Evolutionary conservation across 2,797 vertebrate genomes (phyloP).

Genomic region (Coreius guichenoti): DNA sequence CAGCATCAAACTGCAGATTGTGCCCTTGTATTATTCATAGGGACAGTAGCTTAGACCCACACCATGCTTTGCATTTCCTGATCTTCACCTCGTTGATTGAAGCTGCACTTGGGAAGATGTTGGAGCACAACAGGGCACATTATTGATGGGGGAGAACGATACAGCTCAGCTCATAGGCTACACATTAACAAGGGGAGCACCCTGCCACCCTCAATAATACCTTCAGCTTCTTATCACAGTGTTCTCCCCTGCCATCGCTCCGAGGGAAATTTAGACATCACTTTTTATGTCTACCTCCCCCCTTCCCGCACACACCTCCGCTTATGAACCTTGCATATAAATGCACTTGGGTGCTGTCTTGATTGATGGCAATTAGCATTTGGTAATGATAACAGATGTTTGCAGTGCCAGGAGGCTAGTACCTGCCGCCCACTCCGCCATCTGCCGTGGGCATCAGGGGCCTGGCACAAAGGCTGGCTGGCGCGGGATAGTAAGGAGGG

Average conservation of each 20-base stretch:
- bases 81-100: constrained; percentile 31
- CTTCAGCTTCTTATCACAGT: constrained; percentile 36
- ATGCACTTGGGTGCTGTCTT: constrained; percentile 89
- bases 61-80: constrained; percentile 23
- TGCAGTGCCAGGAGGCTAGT: constrained; percentile 89
- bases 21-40: constrained; percentile 10
- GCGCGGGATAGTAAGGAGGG: constrained; percentile 54
- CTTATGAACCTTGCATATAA: constrained; percentile 77
- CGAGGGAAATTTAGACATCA: constrained; percentile 81
- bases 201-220: constrained; percentile 42
- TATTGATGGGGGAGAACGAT: constrained; percentile 33
- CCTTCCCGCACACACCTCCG: constrained; percentile 47
- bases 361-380: constrained; percentile 96
- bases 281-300: constrained; percentile 63
- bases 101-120: constrained; percentile 36
- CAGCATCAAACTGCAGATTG: not conserved
- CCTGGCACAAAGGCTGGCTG: constrained; percentile 61
- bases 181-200: constrained; percentile 51
- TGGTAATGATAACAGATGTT: constrained; percentile 95
- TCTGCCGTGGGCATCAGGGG: constrained; percentile 84
- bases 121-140: constrained; percentile 41
- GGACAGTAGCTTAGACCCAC: not conserved
- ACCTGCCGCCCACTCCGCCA: constrained; percentile 88
- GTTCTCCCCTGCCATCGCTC: constrained; percentile 67
- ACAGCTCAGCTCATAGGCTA: constrained; percentile 32